phyloP scores from a whole-genome alignment of 1,140 invertebrate genomes.

The Phocides pigmalion region DNA sequence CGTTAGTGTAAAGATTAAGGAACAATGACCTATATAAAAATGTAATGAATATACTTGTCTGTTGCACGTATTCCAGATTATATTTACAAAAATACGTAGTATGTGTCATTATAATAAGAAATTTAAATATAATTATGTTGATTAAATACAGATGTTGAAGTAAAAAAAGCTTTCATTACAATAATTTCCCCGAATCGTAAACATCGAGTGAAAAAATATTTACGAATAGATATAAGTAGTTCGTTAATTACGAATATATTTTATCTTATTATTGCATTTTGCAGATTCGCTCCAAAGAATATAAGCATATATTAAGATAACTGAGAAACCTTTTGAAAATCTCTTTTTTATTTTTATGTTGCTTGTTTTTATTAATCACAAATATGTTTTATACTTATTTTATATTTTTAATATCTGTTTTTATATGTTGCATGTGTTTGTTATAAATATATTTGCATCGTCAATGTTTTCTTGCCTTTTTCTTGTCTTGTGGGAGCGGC shows the following conservation, averaged over 20 bases:
- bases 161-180: conserved; percentile 31
- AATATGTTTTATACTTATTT: conserved; percentile 16
- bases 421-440: conserved; percentile 40
- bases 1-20: no score
- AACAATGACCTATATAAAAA: no score
- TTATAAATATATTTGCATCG: conserved; percentile 16
- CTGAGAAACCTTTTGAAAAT: conserved; percentile 11
- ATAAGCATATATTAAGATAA: conserved; percentile 76
- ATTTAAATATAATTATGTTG: conserved; percentile 36
- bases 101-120: conserved; percentile 38
- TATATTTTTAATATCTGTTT: conserved; percentile 27
- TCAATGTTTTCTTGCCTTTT: conserved; percentile 11
- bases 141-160: conserved; percentile 37
- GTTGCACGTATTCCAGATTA: no score
- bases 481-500: conserved; percentile 3
- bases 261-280: conserved; percentile 45
- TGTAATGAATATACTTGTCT: no score
- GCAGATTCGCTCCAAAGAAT: conserved; percentile 81
- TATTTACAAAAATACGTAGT: background rate
- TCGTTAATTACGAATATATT: background rate
- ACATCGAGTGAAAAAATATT: background rate
- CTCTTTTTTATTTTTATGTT: conserved; percentile 10
- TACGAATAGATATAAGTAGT: background rate
- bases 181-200: conserved; percentile 17
- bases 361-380: conserved; percentile 12